phyloP scores from a whole-genome alignment of 2,888 invertebrate species.

The Bombyx huttoni region DNA sequence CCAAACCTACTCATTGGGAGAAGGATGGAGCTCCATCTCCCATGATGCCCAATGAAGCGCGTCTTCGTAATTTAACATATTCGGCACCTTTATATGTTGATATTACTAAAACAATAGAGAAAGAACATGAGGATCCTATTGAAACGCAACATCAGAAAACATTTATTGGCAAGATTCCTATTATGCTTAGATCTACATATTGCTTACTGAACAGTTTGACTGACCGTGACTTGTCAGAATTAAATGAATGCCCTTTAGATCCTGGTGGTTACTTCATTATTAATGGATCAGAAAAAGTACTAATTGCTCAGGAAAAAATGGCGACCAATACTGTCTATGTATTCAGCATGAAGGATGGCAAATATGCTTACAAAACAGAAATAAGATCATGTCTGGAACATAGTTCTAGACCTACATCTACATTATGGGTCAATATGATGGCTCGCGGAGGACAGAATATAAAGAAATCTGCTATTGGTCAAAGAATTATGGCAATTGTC shows the following conservation, averaged over 20 bases:
- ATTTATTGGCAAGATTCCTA: slow-evolving; percentile 94
- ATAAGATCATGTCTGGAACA: slow-evolving; percentile 84
- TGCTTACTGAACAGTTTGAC: slow-evolving; percentile 94
- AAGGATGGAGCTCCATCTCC: slow-evolving; percentile 99
- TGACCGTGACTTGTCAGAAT: slow-evolving; percentile 98
- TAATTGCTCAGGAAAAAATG: slow-evolving; percentile 99
- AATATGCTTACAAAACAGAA: slow-evolving; percentile 98
- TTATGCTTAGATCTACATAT: slow-evolving; percentile 98
- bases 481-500: slow-evolving; percentile 96
- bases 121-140: slow-evolving; percentile 91
- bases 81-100: slow-evolving; percentile 99
- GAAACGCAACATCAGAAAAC: slow-evolving; percentile 85
- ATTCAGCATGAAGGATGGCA: slow-evolving; percentile 99
- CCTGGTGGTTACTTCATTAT: slow-evolving; percentile 99
- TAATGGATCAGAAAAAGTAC: slow-evolving; percentile 98
- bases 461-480: slow-evolving; percentile 99
- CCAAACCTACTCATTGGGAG: slow-evolving; percentile 99
- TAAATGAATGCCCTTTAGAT: slow-evolving; percentile 99
- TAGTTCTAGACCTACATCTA: slow-evolving; percentile 95
- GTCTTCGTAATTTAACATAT: slow-evolving; percentile 96
- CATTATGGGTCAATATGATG: slow-evolving; percentile 99
- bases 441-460: slow-evolving; percentile 98
- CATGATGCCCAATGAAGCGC: slow-evolving; percentile 99
- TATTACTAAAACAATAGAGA: slow-evolving; percentile 95
- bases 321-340: slow-evolving; percentile 99